Evolutionary conservation across 2,113 vertebrate genomes (phyloP).

Genomic region (Paradoxurus hermaphroditus): DNA sequence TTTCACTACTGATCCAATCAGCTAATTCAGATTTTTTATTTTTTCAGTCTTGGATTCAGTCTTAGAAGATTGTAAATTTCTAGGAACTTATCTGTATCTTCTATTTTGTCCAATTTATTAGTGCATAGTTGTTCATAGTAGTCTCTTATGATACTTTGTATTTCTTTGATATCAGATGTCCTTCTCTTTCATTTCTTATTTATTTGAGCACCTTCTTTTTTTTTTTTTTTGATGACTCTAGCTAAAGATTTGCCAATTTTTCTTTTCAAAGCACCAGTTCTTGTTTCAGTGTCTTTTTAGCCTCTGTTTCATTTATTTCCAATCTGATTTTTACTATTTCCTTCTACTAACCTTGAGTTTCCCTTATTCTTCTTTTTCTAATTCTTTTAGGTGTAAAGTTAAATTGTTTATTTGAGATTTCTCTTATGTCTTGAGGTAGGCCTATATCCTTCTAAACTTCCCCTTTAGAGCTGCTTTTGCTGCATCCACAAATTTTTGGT

Average conservation of each 20-base stretch:
- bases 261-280: not conserved
- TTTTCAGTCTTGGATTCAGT: not conserved
- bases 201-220: not conserved
- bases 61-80: not conserved
- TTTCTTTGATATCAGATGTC: not conserved
- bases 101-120: not conserved
- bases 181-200: not conserved
- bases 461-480: not conserved
- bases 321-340: not conserved
- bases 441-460: not conserved
- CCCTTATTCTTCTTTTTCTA: not conserved
- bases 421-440: not conserved
- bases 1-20: not conserved
- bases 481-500: not conserved
- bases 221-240: not conserved
- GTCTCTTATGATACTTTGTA: not conserved
- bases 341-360: not conserved
- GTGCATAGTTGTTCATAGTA: not conserved
- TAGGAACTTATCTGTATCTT: not conserved
- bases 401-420: not conserved
- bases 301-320: not conserved
- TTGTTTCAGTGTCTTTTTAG: not conserved
- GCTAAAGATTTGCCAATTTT: not conserved
- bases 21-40: not conserved
- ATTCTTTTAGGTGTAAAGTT: not conserved